Percentiles rank a stretch among this genome's conserved stretches.
Evolutionary conservation across 2,888 invertebrate species (phyloP).

Genomic region (Aproaerema taeniolella): DNA sequence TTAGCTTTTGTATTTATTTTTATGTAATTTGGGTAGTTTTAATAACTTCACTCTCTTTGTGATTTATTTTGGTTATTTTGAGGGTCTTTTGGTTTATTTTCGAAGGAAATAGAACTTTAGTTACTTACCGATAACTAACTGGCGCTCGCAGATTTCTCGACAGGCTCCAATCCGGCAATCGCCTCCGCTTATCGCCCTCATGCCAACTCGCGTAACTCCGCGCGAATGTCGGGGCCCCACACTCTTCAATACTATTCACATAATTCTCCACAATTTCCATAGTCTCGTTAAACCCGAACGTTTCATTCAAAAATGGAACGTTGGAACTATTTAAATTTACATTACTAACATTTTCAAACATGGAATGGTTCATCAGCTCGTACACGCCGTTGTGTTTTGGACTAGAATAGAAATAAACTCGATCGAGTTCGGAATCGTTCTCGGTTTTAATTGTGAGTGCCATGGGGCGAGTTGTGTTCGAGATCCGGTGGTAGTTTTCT

Average conservation of each 20-base stretch:
- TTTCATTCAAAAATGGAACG: conserved; percentile 49
- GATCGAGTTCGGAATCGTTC: conserved; percentile 61
- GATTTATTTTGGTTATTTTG: too few species aligned
- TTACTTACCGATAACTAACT: conserved; percentile 71
- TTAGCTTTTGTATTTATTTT: too few species aligned
- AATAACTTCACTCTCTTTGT: too few species aligned
- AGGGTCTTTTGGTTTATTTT: too few species aligned
- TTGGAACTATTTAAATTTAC: conserved; percentile 22
- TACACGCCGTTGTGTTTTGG: conserved; percentile 66
- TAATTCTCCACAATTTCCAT: conserved; percentile 43
- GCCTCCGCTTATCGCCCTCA: conserved; percentile 53
- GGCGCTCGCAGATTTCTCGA: conserved; percentile 68
- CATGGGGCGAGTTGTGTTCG: conserved; percentile 34
- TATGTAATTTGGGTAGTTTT: too few species aligned
- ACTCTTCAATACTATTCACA: conserved; percentile 48
- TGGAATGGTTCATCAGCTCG: conserved; percentile 47
- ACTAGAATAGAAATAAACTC: conserved; percentile 64
- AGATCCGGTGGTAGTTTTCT: conserved; percentile 46
- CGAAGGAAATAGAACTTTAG: too few species aligned
- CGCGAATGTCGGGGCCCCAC: conserved; percentile 47
- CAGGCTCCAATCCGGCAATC: conserved; percentile 34
- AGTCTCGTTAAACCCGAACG: conserved; percentile 35
- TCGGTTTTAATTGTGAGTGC: conserved; percentile 46
- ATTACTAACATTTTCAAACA: conserved; percentile 31
- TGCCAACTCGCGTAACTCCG: conserved; percentile 67